These are phyloP conservation scores for Rhopilema esculentum DNA, from an alignment of 30 jellyfish, hydroid and myxozoan species.

Conservation along the genomic window DNA sequence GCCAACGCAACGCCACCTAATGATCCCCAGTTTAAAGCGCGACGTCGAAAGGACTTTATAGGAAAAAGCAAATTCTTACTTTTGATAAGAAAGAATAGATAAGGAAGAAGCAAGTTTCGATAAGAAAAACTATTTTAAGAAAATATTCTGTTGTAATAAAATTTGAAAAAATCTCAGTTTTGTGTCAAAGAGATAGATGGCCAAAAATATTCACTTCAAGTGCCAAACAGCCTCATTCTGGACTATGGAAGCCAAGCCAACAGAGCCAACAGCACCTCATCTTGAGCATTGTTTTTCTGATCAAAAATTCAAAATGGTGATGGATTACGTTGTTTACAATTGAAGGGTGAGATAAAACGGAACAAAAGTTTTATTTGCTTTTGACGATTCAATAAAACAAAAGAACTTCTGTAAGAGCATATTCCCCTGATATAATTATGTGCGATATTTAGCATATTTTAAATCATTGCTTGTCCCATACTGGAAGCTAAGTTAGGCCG, in stretches of 20 bases:
- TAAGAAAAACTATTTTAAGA: too few relatives aligned
- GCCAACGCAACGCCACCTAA: too few relatives aligned
- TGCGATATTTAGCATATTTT: constrained; percentile 7
- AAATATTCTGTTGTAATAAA: too few relatives aligned
- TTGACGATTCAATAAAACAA: background rate
- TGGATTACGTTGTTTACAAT: constrained; percentile 25
- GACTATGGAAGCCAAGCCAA: too few relatives aligned
- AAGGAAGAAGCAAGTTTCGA: too few relatives aligned
- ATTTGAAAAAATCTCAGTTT: too few relatives aligned
- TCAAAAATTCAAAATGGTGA: constrained; percentile 13
- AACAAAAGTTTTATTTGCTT: constrained; percentile 22
- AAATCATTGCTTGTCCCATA: background rate
- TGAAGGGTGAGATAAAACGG: constrained; percentile 8
- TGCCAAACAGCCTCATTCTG: too few relatives aligned
- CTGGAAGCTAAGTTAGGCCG: background rate
- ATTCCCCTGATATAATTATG: constrained; percentile 16
- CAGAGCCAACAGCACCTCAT: background rate
- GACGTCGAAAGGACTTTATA: too few relatives aligned
- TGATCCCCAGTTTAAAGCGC: too few relatives aligned
- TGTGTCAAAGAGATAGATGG: too few relatives aligned
- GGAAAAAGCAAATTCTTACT: too few relatives aligned
- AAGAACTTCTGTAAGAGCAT: background rate
- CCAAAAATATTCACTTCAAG: background rate
- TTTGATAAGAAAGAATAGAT: too few relatives aligned
- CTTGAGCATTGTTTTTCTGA: background rate